phyloP scores from a whole-genome alignment of 2,888 invertebrate species.

The Synergus itoensis region DNA sequence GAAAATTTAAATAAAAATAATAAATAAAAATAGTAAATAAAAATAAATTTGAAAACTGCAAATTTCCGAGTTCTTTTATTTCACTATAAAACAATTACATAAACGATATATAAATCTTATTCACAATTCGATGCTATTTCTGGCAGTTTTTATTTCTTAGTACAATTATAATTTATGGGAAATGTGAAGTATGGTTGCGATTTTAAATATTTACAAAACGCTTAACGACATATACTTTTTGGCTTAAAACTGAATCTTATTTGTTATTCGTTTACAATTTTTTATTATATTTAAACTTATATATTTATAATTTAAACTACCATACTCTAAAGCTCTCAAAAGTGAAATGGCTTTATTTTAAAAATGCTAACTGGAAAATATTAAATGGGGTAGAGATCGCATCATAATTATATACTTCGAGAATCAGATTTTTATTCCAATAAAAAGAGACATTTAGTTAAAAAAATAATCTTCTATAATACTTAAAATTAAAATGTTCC shows the following conservation, averaged over 20 bases:
- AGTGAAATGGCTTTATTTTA: neutral
- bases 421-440: slow-evolving; percentile 4
- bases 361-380: neutral
- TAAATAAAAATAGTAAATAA: no score
- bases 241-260: neutral
- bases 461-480: neutral
- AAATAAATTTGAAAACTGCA: neutral
- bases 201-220: neutral
- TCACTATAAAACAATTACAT: slow-evolving; percentile 53
- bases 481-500: neutral
- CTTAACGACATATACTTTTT: neutral
- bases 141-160: slow-evolving; percentile 38
- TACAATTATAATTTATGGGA: slow-evolving; percentile 17
- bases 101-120: slow-evolving; percentile 53
- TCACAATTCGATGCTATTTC: slow-evolving; percentile 49
- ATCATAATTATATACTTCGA: neutral
- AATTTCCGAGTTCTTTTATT: slow-evolving; percentile 31
- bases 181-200: neutral
- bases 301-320: neutral
- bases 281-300: neutral
- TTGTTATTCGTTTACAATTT: slow-evolving; percentile 1
- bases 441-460: neutral
- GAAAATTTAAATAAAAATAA: no score
- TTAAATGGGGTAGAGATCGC: neutral
- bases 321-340: neutral